Base-by-base conservation (phyloP, 2,797 vertebrate species). In the Glyptemys insculpta region DNA sequence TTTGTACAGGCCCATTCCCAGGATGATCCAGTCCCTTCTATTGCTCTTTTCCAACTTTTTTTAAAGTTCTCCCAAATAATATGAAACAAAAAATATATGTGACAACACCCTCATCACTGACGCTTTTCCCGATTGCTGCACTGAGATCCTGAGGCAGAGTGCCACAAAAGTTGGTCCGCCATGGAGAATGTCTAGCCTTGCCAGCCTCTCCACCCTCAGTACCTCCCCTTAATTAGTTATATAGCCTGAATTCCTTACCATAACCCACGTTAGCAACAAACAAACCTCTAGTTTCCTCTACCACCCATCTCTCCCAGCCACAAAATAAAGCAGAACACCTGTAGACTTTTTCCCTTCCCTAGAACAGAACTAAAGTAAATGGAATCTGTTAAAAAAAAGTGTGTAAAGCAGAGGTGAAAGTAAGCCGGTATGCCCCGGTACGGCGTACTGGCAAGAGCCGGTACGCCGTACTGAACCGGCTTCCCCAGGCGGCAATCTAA, bases 21-120 rank as follows among this genome's bases (percentile, higher is more conserved):
- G 37, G 49, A 81, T 8, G 78, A 78, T 29, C 50, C 50, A 4
- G 11, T 31, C 79, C 59, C 50, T 52, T 57, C 49, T 90, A 53
- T n/a, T 37, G 0, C n/a, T 25, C 19, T 72, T 41, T 72, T 72
- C 21, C n/a, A 23, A 23, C 41, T 54, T 27, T 27, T 80, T 83
- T 62, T 25, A 86, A 85, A 50, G 47, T 83, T 62, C 83, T 91
- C 56, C 49, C 80, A 59, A 59, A 88, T 23, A 91, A 41, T 0
- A 0, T 1, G 2, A 4, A n/a, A 3, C 23, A 68, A 62, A 76
- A 62, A 50, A 79, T 87, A 49, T 34, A 54, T 47, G 21, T 5
- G 3, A 8, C 9, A 83, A 49, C 54, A 68, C 9, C 6, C 10
- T 5, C 84, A 49, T n/a, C 0, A 0, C 83, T 56, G 88, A 16